Evolutionary conservation across 1,140 invertebrate genomes (phyloP), one percentile per base, ranked within the genome.

Genomic region (Epicauta chinensis): DNA sequence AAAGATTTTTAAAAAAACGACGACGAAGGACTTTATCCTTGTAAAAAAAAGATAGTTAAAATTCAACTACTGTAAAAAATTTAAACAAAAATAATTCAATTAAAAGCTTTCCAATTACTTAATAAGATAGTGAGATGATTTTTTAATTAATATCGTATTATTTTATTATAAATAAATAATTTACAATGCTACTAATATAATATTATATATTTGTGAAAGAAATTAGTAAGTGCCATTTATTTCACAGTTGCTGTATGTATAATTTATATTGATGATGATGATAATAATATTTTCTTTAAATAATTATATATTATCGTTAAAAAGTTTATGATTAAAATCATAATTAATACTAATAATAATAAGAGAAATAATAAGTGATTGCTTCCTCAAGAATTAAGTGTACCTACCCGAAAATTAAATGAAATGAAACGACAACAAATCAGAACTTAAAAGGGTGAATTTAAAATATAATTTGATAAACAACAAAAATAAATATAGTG

Each of bases 381-480:
- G 47, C 52, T 58, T 51, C 52, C 51, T 38, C 32, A 58, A 53
- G 12, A 34, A 34, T 53, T 54, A 43, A 43, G 43, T 53, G 43
- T 58, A 58, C 49, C 44, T 55, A 58, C 47, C 41, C 38, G 35
- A 44, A 34, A 34, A 34, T 53, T 54, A 43, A 48, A 42, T 53
- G 41, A 54, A 58, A 44, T 38, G 51, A 34, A 9, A 51, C 38
- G 17, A 37, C 45, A 45, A 42, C 31, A 48, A 47, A 50, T 40
- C 47, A 53, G 16, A 49, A 57, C n/a, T 45, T 46, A 51, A 56
- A 50, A 57, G 50, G 51, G 46, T 53, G 12, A 41, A 53, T 53
- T 49, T 44, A 44, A 48, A 55, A 51, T 29, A 52, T 58, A 53
- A 60, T 60, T 60, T 60, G 48, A 58, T 58, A 60, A 53, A 55